A percentile compares a stretch with the other conserved stretches of the same genome.
phyloP scores from a whole-genome alignment of 2,113 vertebrate species.

The Ictalurus punctatus region DNA sequence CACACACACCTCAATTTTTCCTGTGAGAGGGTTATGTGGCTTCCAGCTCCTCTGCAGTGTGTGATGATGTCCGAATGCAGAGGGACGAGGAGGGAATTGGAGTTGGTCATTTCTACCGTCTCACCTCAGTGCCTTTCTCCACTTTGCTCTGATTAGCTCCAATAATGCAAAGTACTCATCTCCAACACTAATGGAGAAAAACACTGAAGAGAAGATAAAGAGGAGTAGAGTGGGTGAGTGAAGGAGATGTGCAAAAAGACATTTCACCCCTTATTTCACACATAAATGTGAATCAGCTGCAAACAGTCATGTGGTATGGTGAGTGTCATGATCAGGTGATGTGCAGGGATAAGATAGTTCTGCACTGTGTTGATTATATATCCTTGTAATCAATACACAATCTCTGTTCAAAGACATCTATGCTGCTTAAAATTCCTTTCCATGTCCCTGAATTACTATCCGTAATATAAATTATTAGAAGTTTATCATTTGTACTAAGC shows the following conservation, averaged over 20 bases:
- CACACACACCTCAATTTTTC: not conserved
- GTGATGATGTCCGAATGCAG: conserved; percentile 10
- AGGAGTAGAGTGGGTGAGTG: conserved; percentile 12
- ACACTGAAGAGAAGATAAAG: conserved; percentile 53
- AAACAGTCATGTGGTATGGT: no score
- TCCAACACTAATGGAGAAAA: conserved; percentile 64
- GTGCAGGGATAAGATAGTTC: no score
- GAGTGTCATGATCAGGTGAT: no score
- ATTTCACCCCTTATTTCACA: conserved; percentile 22
- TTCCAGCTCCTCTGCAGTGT: conserved; percentile 28
- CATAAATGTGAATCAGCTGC: no score
- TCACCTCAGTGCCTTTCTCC: conserved; percentile 74
- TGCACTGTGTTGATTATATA: no score
- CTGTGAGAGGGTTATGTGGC: not conserved
- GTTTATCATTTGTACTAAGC: not conserved
- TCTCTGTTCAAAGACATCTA: no score
- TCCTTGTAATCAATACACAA: no score
- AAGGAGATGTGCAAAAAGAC: conserved; percentile 36
- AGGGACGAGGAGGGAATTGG: conserved; percentile 18
- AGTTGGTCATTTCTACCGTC: conserved; percentile 72
- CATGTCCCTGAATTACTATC: no score
- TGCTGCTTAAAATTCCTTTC: no score
- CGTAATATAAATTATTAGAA: not conserved
- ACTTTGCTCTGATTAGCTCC: conserved; percentile 75
- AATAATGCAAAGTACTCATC: conserved; percentile 74